Evolutionary conservation across 2,113 vertebrate genomes (phyloP).

Genomic region (Python bivittatus): DNA sequence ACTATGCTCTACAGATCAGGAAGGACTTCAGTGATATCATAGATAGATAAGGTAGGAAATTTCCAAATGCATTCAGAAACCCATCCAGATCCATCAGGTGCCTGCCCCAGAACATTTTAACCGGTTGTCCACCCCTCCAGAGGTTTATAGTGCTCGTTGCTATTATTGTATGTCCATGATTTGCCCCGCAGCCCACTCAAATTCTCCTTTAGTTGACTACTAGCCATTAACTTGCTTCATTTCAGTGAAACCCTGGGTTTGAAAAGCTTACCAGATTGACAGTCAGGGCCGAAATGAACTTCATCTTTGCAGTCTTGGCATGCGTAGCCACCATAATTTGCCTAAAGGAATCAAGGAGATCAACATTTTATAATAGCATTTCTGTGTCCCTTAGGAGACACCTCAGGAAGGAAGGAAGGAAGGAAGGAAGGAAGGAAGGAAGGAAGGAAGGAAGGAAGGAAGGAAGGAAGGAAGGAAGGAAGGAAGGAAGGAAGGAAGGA

Average conservation of each 20-base stretch:
- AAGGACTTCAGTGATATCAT: background rate
- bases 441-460: background rate
- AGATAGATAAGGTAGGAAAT: background rate
- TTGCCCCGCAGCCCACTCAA: background rate
- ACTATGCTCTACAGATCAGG: background rate
- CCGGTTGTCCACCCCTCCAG: background rate
- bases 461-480: too few relatives aligned
- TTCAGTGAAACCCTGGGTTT: background rate
- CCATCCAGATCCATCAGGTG: background rate
- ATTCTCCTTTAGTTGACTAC: background rate
- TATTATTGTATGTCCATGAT: background rate
- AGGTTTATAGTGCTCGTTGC: background rate
- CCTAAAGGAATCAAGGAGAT: slow-evolving; percentile 67
- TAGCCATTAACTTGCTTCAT: background rate
- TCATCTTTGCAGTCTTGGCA: slow-evolving; percentile 85
- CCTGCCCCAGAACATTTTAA: background rate
- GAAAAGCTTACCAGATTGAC: slow-evolving; percentile 79
- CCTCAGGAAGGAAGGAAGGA: background rate
- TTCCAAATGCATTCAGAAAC: background rate
- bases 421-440: background rate
- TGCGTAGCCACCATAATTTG: slow-evolving; percentile 82
- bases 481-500: too few relatives aligned
- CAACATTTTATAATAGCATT: background rate
- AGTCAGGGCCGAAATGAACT: slow-evolving; percentile 79
- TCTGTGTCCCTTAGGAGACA: background rate